phyloP scores from a whole-genome alignment of 1,140 invertebrate species.

The Himalopsyche phryganea region DNA sequence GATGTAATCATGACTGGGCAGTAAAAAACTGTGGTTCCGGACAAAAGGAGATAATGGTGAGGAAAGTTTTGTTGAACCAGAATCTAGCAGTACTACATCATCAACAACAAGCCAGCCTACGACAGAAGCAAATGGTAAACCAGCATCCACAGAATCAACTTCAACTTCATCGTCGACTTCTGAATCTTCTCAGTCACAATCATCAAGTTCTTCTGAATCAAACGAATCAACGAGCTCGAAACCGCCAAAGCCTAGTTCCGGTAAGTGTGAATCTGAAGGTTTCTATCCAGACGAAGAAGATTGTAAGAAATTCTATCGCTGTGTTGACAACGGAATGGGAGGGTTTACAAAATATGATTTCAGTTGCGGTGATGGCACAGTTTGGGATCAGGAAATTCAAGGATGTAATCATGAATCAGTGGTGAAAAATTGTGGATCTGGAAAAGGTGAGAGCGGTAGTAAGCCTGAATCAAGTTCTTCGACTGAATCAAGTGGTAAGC shows the following conservation, averaged over 20 bases:
- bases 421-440: conserved; percentile 32
- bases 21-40: conserved; percentile 41
- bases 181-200: background rate
- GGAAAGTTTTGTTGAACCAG: conserved; percentile 3
- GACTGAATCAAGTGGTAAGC: conserved; percentile 18
- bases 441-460: conserved; percentile 13
- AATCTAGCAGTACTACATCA: conserved; percentile 9
- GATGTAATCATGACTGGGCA: conserved; percentile 64
- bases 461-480: conserved; percentile 30
- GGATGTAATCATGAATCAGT: conserved; percentile 38
- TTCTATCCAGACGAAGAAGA: conserved; percentile 45
- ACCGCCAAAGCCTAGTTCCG: conserved; percentile 10
- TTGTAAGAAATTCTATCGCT: conserved; percentile 57
- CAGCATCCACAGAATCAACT: conserved; percentile 1
- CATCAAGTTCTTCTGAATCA: background rate
- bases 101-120: conserved; percentile 3
- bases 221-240: conserved; percentile 17
- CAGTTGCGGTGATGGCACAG: conserved; percentile 56
- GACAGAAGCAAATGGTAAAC: background rate
- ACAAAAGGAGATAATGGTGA: conserved; percentile 23
- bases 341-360: conserved; percentile 57
- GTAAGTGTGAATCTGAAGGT: conserved; percentile 41
- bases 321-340: conserved; percentile 55
- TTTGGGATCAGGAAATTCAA: conserved; percentile 41
- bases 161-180: conserved; percentile 6